These are phyloP conservation scores for Lepidiolamprologus cunningtoni DNA, from an alignment of 2,113 vertebrate genomes.

Conservation along the genomic window DNA sequence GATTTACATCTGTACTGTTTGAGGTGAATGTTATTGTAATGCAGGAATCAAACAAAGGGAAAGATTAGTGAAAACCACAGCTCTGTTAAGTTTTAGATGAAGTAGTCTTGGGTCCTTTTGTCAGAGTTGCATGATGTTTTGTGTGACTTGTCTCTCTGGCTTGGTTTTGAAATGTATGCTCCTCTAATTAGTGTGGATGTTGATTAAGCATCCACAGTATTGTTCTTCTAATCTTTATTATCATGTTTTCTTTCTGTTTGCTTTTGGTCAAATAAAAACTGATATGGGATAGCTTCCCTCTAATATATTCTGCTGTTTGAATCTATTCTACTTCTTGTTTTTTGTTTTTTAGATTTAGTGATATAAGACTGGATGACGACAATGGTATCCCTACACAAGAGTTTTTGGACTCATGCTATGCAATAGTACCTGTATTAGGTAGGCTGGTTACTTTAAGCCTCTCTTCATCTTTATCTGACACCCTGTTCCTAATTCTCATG, in stretches of 20 bases:
- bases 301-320: conserved; percentile 58
- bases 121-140: conserved; percentile 30
- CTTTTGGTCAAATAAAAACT: conserved; percentile 55
- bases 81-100: neutral
- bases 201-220: neutral
- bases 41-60: neutral
- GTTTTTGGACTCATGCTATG: conserved; percentile 96
- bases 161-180: conserved; percentile 44
- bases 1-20: neutral
- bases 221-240: neutral
- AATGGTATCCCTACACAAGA: conserved; percentile 91
- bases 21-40: neutral
- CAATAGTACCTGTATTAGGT: conserved; percentile 97
- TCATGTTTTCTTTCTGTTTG: conserved; percentile 12
- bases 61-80: neutral
- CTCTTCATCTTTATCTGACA: conserved; percentile 12
- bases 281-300: conserved; percentile 13
- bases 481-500: neutral
- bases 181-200: neutral
- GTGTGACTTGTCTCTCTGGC: conserved; percentile 33
- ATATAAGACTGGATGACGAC: conserved; percentile 89
- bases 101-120: conserved; percentile 3
- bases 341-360: conserved; percentile 85
- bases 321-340: conserved; percentile 59
- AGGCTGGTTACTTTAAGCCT: conserved; percentile 59